These are phyloP conservation scores for Phrixothrix hirtus DNA, from an alignment of 2,888 invertebrate species.

Conservation along the genomic window DNA sequence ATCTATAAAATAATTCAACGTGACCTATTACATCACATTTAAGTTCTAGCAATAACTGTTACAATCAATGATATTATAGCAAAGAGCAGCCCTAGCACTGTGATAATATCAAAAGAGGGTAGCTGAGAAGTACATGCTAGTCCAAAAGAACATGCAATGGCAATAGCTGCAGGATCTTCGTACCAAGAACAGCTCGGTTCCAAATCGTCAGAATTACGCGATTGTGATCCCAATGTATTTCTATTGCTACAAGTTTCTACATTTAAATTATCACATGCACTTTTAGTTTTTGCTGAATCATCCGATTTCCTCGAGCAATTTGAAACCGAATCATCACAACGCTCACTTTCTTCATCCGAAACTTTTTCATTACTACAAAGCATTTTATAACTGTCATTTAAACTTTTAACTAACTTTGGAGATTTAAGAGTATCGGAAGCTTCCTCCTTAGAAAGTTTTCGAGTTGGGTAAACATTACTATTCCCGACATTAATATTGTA, in stretches of 20 bases:
- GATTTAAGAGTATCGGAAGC: constrained; percentile 46
- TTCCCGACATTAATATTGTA: not conserved
- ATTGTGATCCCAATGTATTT: not conserved
- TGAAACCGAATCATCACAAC: no score
- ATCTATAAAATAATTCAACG: constrained; percentile 15
- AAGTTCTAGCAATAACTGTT: constrained; percentile 62
- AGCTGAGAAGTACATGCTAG: constrained; percentile 71
- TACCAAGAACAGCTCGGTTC: constrained; percentile 56
- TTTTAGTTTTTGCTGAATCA: no score
- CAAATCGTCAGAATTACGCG: constrained; percentile 31
- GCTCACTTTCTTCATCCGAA: no score
- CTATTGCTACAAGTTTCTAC: constrained; percentile 8
- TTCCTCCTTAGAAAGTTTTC: no score
- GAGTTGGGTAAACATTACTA: no score
- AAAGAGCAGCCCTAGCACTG: constrained; percentile 73
- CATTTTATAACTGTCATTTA: constrained; percentile 8
- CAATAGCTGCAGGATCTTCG: constrained; percentile 66
- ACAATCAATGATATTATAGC: constrained; percentile 75
- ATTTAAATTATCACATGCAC: constrained; percentile 1
- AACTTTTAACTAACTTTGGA: constrained; percentile 49
- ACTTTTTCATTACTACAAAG: not conserved
- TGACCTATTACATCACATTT: constrained; percentile 20
- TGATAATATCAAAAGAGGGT: constrained; percentile 73
- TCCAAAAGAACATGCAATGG: constrained; percentile 78
- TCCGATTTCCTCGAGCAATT: no score